Evolutionary conservation across 2,888 invertebrate species (phyloP), one percentile per base, ranked within the genome.

Genomic region (Lasioglossum leucozonium): DNA sequence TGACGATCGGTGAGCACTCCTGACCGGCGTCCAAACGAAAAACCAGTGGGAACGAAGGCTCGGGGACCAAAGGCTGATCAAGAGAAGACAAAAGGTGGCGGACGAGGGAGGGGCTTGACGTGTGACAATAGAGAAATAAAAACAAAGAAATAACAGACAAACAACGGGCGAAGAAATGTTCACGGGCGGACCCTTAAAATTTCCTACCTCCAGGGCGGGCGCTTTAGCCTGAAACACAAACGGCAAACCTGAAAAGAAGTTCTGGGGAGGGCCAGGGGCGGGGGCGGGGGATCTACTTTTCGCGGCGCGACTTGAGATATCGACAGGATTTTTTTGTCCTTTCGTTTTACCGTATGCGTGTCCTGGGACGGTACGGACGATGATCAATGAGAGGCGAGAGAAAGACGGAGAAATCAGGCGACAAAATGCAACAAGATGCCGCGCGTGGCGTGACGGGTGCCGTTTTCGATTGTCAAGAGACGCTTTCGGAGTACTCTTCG

Each of bases 151-250:
- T 62, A 82, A 83, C 77, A 85, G 79, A 87, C 77, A 84, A 87
- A 82, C 84, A 84, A 89, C 82, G 86, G 76, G 84, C 87, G 84
- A 91, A 89, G 89, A 89, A 87, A 89, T 37, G 83, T 87, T 91
- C 89, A 87, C 87, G 91, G 92, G 92, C 91, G 91, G 91, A 93
- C 87, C 91, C 91, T 91, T 93, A 92, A 84, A 84, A 93, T 92
- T n/a, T 94, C 94, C 92, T 94, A 94, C 94, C 94, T 94, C 94
- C 93, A 94, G 93, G 92, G 93, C 93, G 93, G 94, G 94, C 88
- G 94, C 90, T 94, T 94, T 94, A 92, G 94, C 93, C 94, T 94
- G 94, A 94, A 94, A 94, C 94, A 94, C 94, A 94, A 94, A 94
- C 91, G 93, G 93, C 92, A 94, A 92, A 93, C 91, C 93, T 94